Percentiles rank a stretch among this genome's conserved stretches.
phyloP scores from a whole-genome alignment of 2,888 invertebrate species.

The Syrphus vitripennis region DNA sequence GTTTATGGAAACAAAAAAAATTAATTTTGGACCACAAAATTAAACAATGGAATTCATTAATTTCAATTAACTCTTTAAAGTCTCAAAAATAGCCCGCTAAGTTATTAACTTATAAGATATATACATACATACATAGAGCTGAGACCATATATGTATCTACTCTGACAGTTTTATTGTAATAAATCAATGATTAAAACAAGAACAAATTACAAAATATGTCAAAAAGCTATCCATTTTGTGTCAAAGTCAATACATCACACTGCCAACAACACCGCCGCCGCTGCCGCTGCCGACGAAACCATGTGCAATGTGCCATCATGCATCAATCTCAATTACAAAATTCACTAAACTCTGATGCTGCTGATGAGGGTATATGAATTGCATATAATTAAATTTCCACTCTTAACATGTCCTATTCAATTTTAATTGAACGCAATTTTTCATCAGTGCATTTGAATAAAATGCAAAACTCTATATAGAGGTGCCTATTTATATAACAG shows the following conservation, averaged over 20 bases:
- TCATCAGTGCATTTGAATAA: conserved; percentile 22
- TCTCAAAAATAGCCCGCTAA: too few relatives aligned
- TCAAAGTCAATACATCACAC: too few relatives aligned
- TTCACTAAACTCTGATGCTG: conserved; percentile 15
- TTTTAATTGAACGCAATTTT: conserved; percentile 62
- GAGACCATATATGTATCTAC: too few relatives aligned
- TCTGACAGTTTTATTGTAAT: too few relatives aligned
- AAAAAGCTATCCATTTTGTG: neutral
- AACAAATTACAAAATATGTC: neutral
- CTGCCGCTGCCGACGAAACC: neutral
- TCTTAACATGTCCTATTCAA: conserved; percentile 22
- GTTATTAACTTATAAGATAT: too few relatives aligned
- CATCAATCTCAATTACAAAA: conserved; percentile 45
- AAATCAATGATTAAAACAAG: neutral
- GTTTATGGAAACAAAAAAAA: too few relatives aligned
- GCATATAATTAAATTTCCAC: conserved; percentile 53
- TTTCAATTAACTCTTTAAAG: too few relatives aligned
- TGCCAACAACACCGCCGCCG: neutral
- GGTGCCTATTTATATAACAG: too few relatives aligned
- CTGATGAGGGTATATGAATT: neutral
- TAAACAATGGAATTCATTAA: too few relatives aligned
- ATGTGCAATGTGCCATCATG: neutral
- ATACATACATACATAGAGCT: too few relatives aligned
- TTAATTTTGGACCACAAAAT: too few relatives aligned
- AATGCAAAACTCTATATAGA: too few relatives aligned